These are phyloP conservation scores for Lepus oiostolus DNA, from an alignment of 2,797 vertebrate genomes.

Conservation along the genomic window DNA sequence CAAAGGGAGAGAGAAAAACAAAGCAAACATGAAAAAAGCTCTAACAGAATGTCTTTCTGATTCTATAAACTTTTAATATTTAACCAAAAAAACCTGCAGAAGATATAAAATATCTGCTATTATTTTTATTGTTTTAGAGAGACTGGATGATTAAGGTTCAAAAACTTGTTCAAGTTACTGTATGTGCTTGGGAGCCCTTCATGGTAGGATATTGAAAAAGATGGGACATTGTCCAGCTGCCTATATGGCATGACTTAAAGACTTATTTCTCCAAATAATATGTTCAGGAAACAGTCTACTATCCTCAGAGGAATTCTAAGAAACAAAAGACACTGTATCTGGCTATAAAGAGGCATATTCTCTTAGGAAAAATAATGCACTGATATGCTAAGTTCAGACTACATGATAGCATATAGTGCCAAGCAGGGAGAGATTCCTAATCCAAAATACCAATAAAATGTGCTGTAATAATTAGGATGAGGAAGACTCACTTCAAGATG, in stretches of 20 bases:
- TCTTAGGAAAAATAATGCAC: conserved; percentile 37
- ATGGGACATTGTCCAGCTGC: background rate
- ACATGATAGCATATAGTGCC: conserved; percentile 6
- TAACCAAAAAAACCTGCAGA: conserved; percentile 19
- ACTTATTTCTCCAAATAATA: background rate
- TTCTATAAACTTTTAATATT: conserved; percentile 45
- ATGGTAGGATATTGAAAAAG: background rate
- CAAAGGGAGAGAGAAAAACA: background rate
- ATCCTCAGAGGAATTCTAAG: conserved; percentile 35
- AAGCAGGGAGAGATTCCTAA: background rate
- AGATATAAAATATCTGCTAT: background rate
- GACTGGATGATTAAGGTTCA: background rate
- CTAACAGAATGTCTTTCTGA: conserved; percentile 34
- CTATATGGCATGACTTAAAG: background rate
- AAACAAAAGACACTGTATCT: conserved; percentile 12
- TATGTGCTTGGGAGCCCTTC: background rate
- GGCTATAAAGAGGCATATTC: conserved; percentile 2
- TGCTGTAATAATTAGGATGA: background rate
- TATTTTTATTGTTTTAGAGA: conserved; percentile 38
- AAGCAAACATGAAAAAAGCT: background rate
- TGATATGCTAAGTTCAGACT: background rate
- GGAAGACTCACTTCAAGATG: background rate
- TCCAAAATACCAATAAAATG: conserved; percentile 43
- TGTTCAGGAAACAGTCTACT: conserved; percentile 5
- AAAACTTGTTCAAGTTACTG: background rate